A percentile compares a stretch with the other conserved stretches of the same genome.
Evolutionary conservation across 1,140 invertebrate species (phyloP).

Genomic region (Steinernema feltiae): DNA sequence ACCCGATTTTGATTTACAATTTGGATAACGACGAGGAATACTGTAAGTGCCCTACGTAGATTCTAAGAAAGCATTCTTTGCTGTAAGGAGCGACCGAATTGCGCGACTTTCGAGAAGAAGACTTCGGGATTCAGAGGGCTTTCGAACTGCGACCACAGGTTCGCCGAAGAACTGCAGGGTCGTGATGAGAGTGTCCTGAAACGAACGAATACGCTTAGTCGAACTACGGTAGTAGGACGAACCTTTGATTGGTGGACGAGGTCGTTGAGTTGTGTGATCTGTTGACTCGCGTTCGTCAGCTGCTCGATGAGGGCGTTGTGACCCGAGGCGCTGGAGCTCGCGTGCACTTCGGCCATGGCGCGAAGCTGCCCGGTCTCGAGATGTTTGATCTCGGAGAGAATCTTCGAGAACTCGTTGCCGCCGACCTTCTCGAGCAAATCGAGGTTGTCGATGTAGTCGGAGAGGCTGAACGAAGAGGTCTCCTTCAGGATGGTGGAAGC

Average conservation of each 20-base stretch:
- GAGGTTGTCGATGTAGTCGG: not conserved
- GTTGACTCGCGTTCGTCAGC: conserved; percentile 1
- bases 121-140: not conserved
- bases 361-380: not conserved
- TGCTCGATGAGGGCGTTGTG: not conserved
- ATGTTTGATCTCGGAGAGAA: not conserved
- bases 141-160: not conserved
- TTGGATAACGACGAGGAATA: not conserved
- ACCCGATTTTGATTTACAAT: not conserved
- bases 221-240: not conserved
- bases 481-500: not conserved
- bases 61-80: not conserved
- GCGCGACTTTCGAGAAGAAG: not conserved
- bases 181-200: not conserved
- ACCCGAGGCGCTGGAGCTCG: not conserved
- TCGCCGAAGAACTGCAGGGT: conserved; percentile 7
- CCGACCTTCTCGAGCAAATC: not conserved
- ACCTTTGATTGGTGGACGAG: not conserved
- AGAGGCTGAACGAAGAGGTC: not conserved
- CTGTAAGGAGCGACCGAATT: not conserved
- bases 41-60: not conserved
- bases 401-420: not conserved
- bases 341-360: not conserved
- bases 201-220: not conserved
- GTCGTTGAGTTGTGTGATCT: not conserved